Evolutionary conservation across 1,140 invertebrate species (phyloP).

Genomic region (Magallana angulata): DNA sequence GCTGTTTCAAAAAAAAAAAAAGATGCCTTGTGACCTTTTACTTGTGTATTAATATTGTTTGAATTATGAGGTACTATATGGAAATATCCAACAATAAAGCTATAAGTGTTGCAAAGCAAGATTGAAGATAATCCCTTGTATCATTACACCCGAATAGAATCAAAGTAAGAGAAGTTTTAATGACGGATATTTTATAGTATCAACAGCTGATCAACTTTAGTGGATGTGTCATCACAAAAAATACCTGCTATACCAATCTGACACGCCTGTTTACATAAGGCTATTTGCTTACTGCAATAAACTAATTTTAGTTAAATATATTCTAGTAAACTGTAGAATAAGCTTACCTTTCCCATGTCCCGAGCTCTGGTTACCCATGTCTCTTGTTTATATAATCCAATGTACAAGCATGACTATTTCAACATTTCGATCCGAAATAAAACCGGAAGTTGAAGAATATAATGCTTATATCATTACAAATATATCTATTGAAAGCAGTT

Average conservation of each 20-base stretch:
- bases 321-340: neutral
- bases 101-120: too few species aligned
- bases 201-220: too few species aligned
- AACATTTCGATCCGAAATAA: neutral
- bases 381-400: neutral
- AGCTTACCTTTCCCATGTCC: conserved; percentile 1
- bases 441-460: neutral
- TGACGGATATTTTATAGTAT: too few species aligned
- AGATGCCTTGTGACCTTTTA: too few species aligned
- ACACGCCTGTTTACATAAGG: neutral
- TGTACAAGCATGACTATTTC: conserved; percentile 21
- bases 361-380: conserved; percentile 20
- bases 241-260: neutral
- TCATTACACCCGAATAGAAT: too few species aligned
- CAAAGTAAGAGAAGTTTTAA: too few species aligned
- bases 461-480: conserved; percentile 10
- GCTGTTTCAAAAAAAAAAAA: too few species aligned
- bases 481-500: too few species aligned
- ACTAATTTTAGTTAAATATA: neutral
- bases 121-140: too few species aligned
- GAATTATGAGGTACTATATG: too few species aligned
- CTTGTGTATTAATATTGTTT: too few species aligned
- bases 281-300: neutral
- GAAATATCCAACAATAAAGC: too few species aligned
- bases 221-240: neutral